Evolutionary conservation across 2,888 invertebrate species (phyloP).

Genomic region (Fabriciana adippe): DNA sequence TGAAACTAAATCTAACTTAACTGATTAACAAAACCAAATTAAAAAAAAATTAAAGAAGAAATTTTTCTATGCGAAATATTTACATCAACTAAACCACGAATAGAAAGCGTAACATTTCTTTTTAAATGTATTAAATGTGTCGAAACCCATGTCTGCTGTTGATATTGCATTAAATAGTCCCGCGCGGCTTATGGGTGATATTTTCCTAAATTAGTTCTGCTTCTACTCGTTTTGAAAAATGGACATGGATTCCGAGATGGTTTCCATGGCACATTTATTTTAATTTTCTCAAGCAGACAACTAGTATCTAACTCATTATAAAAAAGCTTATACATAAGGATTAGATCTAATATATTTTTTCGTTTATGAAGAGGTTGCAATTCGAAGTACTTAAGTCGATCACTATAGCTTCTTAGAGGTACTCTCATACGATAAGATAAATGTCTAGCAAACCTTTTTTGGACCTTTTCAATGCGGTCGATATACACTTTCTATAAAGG

Average conservation of each 20-base stretch:
- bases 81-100: too few relatives aligned
- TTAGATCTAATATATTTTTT: background rate
- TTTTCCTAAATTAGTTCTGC: background rate
- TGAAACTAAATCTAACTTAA: too few relatives aligned
- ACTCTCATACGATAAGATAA: background rate
- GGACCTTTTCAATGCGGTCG: slow-evolving; percentile 10
- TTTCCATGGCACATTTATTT: background rate
- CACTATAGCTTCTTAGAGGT: slow-evolving; percentile 7
- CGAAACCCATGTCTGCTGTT: background rate
- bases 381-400: slow-evolving; percentile 12
- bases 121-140: background rate
- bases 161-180: background rate
- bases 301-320: background rate
- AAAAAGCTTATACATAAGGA: slow-evolving; percentile 1
- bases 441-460: slow-evolving; percentile 11
- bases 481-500: background rate
- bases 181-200: background rate
- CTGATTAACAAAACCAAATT: too few relatives aligned
- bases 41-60: too few relatives aligned
- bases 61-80: too few relatives aligned
- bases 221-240: background rate
- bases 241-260: background rate
- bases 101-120: background rate
- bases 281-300: background rate
- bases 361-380: background rate